Evolutionary conservation across 37 sponge, comb jelly and placozoan species (phyloP).

Genomic region (Lycopodina hypogea): DNA sequence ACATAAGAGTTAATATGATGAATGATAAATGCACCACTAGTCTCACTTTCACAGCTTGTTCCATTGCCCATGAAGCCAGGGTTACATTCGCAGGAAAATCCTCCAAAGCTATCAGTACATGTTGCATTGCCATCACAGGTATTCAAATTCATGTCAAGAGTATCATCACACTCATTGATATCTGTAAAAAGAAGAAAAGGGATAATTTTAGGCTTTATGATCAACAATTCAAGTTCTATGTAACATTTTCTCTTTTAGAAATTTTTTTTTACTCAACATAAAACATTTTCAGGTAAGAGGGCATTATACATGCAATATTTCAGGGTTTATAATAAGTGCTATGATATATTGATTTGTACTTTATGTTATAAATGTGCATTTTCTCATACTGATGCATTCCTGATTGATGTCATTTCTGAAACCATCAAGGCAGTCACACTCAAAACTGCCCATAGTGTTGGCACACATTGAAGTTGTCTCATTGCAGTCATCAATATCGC

Average conservation of each 20-base stretch:
- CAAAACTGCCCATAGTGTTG: neutral
- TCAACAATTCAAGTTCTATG: no score
- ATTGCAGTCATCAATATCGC: neutral
- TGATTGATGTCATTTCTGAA: no score
- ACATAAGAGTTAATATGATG: neutral
- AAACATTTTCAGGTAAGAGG: no score
- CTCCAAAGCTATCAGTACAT: neutral
- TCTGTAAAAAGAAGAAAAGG: slow-evolving; percentile 11
- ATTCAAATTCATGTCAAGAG: neutral
- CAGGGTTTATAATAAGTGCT: no score
- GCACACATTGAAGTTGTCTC: neutral
- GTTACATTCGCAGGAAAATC: slow-evolving; percentile 14
- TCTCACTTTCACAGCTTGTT: slow-evolving; percentile 18
- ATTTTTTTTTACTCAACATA: no score
- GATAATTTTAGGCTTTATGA: no score
- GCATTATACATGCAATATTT: no score
- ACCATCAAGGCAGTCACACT: neutral
- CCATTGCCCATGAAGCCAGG: slow-evolving; percentile 26
- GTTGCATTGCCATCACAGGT: slow-evolving; percentile 14
- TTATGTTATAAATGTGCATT: no score
- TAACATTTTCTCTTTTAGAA: no score
- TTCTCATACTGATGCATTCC: no score
- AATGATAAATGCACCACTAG: neutral
- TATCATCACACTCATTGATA: slow-evolving; percentile 24
- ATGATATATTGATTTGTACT: no score